These are phyloP conservation scores for Drosophila fuyamai DNA, from an alignment of 1,140 invertebrate species.

Conservation along the genomic window DNA sequence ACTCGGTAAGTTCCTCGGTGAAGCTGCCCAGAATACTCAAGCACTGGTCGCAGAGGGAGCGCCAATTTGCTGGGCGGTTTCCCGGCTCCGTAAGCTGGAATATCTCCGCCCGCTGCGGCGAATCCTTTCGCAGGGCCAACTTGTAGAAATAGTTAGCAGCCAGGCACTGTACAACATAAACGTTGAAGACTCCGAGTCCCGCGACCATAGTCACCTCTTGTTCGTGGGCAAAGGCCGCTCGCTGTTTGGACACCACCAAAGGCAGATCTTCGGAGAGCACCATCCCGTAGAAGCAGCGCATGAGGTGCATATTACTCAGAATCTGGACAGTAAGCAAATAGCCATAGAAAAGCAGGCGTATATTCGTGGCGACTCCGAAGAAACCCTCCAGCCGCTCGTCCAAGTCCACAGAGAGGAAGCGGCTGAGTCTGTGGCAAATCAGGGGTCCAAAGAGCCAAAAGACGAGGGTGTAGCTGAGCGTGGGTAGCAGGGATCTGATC, in stretches of 20 bases:
- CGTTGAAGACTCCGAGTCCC: constrained; percentile 86
- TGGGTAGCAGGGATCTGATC: constrained; percentile 87
- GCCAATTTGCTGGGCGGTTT: constrained; percentile 92
- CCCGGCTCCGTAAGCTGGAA: constrained; percentile 90
- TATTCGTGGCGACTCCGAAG: constrained; percentile 51
- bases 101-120: constrained; percentile 86
- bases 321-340: constrained; percentile 90
- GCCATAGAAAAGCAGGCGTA: constrained; percentile 86
- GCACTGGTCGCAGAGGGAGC: constrained; percentile 87
- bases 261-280: constrained; percentile 89
- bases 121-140: constrained; percentile 30
- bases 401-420: constrained; percentile 46
- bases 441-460: constrained; percentile 59
- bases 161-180: constrained; percentile 89
- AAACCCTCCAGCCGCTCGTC: constrained; percentile 65
- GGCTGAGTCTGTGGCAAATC: constrained; percentile 43
- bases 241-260: constrained; percentile 86
- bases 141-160: constrained; percentile 89
- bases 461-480: constrained; percentile 85
- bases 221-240: constrained; percentile 18
- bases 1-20: constrained; percentile 86
- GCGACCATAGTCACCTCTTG: constrained; percentile 85
- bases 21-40: constrained; percentile 87
- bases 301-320: constrained; percentile 88
- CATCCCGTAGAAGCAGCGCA: constrained; percentile 89